Percentiles rank a stretch among this genome's conserved stretches.
Conservation (phyloP, 2,888 invertebrate species). For the Campaea margaritaria region DNA sequence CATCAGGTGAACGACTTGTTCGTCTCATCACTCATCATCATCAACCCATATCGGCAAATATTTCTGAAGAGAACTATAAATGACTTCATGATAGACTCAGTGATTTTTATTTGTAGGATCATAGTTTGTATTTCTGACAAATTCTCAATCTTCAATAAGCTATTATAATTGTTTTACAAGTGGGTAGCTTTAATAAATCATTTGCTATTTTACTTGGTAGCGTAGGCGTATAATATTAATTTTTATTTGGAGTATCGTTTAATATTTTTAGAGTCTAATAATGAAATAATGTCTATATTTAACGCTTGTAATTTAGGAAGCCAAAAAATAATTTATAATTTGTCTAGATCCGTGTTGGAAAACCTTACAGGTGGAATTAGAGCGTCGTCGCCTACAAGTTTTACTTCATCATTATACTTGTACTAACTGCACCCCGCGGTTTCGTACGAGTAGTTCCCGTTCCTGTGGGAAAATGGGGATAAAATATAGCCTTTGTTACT, state of each 20-base stretch:
- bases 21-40: no score
- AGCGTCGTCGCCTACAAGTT: conserved; percentile 6
- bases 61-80: no score
- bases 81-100: no score
- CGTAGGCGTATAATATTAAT: conserved; percentile 32
- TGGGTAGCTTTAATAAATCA: conserved; percentile 33
- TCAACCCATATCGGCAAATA: no score
- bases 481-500: no score
- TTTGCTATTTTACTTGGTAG: conserved; percentile 14
- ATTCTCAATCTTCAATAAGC: neutral
- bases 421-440: no score
- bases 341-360: conserved; percentile 10
- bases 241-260: conserved; percentile 25
- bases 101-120: no score
- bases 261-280: conserved; percentile 19
- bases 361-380: conserved; percentile 7
- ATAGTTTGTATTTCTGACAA: neutral
- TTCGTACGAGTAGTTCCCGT: no score
- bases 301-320: conserved; percentile 28
- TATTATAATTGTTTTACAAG: conserved; percentile 34
- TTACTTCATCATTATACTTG: no score
- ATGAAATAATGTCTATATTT: conserved; percentile 37
- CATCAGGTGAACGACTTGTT: no score
- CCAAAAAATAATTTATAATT: conserved; percentile 1
- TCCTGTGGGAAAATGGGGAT: no score